Conservation (phyloP, 2,113 vertebrate species). For the Phaethornis superciliosus region DNA sequence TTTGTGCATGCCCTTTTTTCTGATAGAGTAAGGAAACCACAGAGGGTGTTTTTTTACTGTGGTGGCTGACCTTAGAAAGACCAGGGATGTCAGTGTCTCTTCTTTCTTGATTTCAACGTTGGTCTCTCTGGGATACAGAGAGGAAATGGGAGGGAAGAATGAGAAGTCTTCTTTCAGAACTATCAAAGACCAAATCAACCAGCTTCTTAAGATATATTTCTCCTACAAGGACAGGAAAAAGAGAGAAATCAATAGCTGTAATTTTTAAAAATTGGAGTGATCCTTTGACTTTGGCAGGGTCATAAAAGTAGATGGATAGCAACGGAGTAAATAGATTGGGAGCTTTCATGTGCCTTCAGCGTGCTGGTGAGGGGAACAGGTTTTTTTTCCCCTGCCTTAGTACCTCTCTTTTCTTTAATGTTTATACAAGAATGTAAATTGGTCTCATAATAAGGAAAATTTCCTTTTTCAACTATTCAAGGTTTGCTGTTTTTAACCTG, state of each 20-base stretch:
- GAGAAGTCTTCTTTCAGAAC: conserved; percentile 10
- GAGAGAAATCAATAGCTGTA: conserved; percentile 5
- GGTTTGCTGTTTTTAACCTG: not conserved
- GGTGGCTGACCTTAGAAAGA: not conserved
- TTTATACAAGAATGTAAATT: not conserved
- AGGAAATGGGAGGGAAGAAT: conserved; percentile 1
- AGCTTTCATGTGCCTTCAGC: not conserved
- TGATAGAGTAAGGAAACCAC: not conserved
- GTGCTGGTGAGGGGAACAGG: not conserved
- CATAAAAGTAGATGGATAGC: not conserved
- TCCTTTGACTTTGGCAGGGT: not conserved
- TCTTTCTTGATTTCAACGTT: not conserved
- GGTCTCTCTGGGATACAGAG: not conserved
- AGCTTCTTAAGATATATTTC: not conserved
- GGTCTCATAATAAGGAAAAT: not conserved
- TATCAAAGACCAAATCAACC: not conserved
- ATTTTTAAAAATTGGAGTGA: not conserved
- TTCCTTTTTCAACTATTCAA: not conserved
- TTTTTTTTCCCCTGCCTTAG: not conserved
- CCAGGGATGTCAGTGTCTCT: not conserved
- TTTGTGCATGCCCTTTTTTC: not conserved
- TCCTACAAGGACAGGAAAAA: not conserved
- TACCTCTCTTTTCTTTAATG: not conserved
- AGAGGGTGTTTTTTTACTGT: not conserved
- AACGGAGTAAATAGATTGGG: not conserved